phyloP scores from a whole-genome alignment of 2,797 vertebrate genomes.

The Lateolabrax maculatus region DNA sequence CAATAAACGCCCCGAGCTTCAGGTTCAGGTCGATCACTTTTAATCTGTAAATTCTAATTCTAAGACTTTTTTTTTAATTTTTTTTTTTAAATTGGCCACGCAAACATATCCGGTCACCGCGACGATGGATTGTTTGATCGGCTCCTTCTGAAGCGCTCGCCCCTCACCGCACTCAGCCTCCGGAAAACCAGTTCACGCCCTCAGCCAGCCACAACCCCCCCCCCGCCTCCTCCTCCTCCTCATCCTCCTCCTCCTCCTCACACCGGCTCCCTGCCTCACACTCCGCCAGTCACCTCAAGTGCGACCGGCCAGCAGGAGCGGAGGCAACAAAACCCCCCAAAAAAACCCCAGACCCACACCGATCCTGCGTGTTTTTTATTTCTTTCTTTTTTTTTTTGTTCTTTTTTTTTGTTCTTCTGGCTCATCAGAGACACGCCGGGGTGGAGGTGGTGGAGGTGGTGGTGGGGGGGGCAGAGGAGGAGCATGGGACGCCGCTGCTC shows the following conservation, averaged over 20 bases:
- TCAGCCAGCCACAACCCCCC: constrained; percentile 24
- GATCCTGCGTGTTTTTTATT: constrained; percentile 1
- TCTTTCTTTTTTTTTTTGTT: no score
- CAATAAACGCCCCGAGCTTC: no score
- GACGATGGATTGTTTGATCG: constrained; percentile 22
- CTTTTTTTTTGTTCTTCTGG: neutral
- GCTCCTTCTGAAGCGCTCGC: no score
- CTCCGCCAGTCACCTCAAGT: constrained; percentile 69
- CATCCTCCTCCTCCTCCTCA: constrained; percentile 38
- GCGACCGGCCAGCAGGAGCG: constrained; percentile 52
- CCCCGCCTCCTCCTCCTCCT: constrained; percentile 15
- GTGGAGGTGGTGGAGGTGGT: neutral
- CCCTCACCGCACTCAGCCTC: no score
- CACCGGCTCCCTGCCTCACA: constrained; percentile 60
- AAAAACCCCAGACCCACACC: constrained; percentile 3
- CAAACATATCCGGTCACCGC: constrained; percentile 20
- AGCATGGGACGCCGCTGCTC: constrained; percentile 70
- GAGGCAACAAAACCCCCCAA: constrained; percentile 36
- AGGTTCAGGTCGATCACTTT: no score
- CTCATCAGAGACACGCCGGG: constrained; percentile 4
- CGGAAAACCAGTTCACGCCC: constrained; percentile 52
- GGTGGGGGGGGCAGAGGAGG: neutral
- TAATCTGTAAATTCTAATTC: neutral
- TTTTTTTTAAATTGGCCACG: no score
- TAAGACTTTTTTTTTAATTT: neutral